Conservation (phyloP, 2,113 vertebrate genomes). For the Equus przewalskii region DNA sequence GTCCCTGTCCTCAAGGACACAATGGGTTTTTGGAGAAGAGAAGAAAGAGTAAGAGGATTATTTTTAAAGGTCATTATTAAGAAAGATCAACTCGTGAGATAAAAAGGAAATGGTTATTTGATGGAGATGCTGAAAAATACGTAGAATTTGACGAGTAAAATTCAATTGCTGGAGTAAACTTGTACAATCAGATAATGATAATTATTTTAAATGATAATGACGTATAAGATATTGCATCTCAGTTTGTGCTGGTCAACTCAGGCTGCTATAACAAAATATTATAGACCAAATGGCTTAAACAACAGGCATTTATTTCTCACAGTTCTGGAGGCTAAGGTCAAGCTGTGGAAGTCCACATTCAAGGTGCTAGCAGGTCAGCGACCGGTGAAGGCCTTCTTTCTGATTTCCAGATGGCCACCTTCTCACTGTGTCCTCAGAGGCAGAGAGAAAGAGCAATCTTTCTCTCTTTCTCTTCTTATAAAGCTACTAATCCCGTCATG, state of each 20-base stretch:
- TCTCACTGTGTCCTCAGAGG: neutral
- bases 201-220: neutral
- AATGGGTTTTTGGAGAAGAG: neutral
- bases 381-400: neutral
- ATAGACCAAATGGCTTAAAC: neutral
- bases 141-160: neutral
- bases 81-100: neutral
- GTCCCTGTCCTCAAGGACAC: neutral
- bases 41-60: neutral
- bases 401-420: neutral
- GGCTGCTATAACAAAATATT: neutral
- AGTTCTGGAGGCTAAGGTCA: neutral
- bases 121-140: neutral
- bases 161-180: neutral
- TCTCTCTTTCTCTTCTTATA: neutral
- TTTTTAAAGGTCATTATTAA: neutral
- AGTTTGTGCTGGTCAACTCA: neutral
- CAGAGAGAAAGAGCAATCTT: neutral
- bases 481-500: neutral
- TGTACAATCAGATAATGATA: neutral
- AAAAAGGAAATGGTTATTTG: neutral
- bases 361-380: neutral
- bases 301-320: neutral
- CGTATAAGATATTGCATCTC: neutral
- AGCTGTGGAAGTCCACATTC: neutral